Base-by-base conservation (phyloP, 2,113 vertebrate genomes). In the Nycticorax nycticorax region DNA sequence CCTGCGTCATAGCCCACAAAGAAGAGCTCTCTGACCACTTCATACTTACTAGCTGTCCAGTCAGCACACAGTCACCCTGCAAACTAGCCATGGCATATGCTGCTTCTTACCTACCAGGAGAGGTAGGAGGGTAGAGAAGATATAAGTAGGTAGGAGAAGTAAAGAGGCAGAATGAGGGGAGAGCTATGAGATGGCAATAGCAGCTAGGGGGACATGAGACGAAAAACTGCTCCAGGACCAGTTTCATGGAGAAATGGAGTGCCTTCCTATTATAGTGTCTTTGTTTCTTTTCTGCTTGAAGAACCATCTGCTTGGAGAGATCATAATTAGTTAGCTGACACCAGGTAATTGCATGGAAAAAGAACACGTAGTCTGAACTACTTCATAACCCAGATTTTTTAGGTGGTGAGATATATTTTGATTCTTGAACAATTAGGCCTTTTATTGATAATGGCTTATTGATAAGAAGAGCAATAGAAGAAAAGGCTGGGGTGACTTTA, bases 401-500 rank as follows among this genome's bases (percentile, higher is more conserved):
- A 77, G 55, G 43, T 39, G 39, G 73, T 20, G 3, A 92, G 57
- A 57, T 20, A 67, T 94, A 76, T 27, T 72, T 84, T 79, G 57
- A 50, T 75, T 86, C 76, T 96, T 91, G 92, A 97, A 85, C 53
- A 94, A 79, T 94, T 91, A 78, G 60, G 82, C 47, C 39, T 60
- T 12, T 81, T 83, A 95, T 72, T 92, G 68, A 97, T 83, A 90
- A 92, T 75, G 64, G 73, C 59, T 95, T 97, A 95, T 94, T 91
- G 96, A 94, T 88, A 97, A 89, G 93, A 96, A 95, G 52, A 93
- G 55, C 77, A 95, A 91, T 77, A 89, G 92, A 94, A 97, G n/a
- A 93, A 74, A 92, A 89, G 30, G 12, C 69, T 84, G 74, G 47
- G 84, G 84, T 93, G 86, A 92, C 84, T 92, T 96, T 94, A 98